Percentiles rank a stretch among this genome's conserved stretches.
These are phyloP conservation scores for Anagrus nilaparvatae DNA, from an alignment of 1,140 invertebrate species.

Conservation along the genomic window DNA sequence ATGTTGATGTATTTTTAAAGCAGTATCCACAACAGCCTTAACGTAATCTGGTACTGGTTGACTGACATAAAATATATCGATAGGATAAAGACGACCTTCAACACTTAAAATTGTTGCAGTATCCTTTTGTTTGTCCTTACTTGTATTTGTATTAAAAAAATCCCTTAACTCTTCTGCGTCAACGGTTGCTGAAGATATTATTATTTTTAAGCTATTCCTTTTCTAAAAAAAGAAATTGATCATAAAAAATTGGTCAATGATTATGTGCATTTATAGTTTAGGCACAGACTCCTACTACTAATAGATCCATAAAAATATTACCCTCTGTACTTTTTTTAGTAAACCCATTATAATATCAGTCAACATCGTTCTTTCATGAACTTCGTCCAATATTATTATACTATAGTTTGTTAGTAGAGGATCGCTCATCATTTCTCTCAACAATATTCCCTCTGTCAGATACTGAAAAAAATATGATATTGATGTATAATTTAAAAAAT, in stretches of 20 bases:
- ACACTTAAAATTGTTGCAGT: slow-evolving; percentile 78
- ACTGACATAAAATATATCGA: slow-evolving; percentile 73
- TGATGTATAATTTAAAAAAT: slow-evolving; percentile 2
- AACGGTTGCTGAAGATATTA: slow-evolving; percentile 92
- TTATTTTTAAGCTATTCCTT: slow-evolving; percentile 70
- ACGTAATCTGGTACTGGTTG: slow-evolving; percentile 88
- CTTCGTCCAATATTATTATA: slow-evolving; percentile 91
- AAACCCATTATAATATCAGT: slow-evolving; percentile 92
- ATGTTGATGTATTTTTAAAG: slow-evolving; percentile 78
- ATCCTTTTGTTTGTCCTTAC: slow-evolving; percentile 40
- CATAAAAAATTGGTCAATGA: slow-evolving; percentile 11
- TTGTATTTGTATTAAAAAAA: slow-evolving; percentile 76
- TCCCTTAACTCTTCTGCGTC: slow-evolving; percentile 78
- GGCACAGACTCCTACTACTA: not conserved
- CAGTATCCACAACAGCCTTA: slow-evolving; percentile 74
- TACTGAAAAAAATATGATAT: slow-evolving; percentile 52
- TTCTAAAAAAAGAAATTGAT: slow-evolving; percentile 49
- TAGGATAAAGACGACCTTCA: slow-evolving; percentile 80
- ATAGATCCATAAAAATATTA: slow-evolving; percentile 25
- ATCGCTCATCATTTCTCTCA: slow-evolving; percentile 91
- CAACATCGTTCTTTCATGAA: slow-evolving; percentile 86
- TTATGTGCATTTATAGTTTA: slow-evolving; percentile 8
- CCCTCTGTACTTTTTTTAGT: slow-evolving; percentile 81
- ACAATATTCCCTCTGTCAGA: slow-evolving; percentile 90
- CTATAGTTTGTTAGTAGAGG: slow-evolving; percentile 83